Conservation (phyloP, 2,113 vertebrate genomes). For the Ramphastos sulfuratus region DNA sequence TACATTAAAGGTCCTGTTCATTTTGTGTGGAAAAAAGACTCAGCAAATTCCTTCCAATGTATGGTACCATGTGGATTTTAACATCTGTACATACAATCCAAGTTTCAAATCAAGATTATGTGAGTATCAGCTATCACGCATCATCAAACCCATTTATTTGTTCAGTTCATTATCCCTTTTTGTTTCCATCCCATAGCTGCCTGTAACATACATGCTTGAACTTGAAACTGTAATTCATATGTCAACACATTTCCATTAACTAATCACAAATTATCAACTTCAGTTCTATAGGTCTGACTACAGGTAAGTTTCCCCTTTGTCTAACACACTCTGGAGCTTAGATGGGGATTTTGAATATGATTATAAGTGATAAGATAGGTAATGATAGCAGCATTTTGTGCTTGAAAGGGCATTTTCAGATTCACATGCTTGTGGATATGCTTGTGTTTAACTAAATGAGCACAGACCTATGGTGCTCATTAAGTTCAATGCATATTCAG, state of each 20-base stretch:
- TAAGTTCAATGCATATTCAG: not conserved
- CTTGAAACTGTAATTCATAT: not conserved
- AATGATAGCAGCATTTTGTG: not conserved
- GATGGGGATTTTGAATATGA: not conserved
- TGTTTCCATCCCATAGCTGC: not conserved
- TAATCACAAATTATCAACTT: constrained; percentile 1
- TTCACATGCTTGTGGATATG: not conserved
- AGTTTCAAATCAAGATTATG: not conserved
- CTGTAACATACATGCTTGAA: not conserved
- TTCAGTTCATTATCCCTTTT: not conserved
- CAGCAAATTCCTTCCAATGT: not conserved
- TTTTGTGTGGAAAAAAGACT: not conserved
- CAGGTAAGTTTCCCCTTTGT: constrained; percentile 7
- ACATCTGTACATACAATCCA: not conserved
- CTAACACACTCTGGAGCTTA: not conserved
- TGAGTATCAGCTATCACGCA: not conserved
- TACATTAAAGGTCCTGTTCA: not conserved
- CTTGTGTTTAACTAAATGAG: not conserved
- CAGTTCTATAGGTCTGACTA: not conserved
- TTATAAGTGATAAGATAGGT: not conserved
- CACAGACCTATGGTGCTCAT: not conserved
- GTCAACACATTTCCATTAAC: constrained; percentile 39
- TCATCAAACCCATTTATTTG: not conserved
- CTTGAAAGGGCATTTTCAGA: not conserved
- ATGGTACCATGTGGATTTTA: not conserved